Percentiles rank a stretch among this genome's conserved stretches.
phyloP scores from a whole-genome alignment of 2,888 invertebrate genomes.

The Nysson spinosus region DNA sequence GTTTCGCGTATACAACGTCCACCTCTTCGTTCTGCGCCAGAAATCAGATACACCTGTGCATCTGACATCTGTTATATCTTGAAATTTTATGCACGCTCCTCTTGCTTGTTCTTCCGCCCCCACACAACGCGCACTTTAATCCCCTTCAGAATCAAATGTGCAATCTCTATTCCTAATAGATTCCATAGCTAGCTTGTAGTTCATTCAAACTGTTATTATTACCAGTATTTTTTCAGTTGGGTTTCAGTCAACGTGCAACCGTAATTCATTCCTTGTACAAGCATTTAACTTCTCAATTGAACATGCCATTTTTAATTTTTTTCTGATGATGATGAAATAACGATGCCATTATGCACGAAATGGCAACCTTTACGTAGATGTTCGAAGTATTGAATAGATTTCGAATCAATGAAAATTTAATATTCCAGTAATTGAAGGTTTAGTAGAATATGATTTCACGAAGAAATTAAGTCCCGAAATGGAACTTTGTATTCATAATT shows the following conservation, averaged over 20 bases:
- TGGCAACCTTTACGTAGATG: too few relatives aligned
- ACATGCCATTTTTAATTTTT: too few relatives aligned
- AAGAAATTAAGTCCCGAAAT: too few relatives aligned
- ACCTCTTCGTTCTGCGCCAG: conserved; percentile 6
- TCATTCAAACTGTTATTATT: background rate
- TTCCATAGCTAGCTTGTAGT: background rate
- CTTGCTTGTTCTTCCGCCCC: conserved; percentile 21
- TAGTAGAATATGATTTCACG: too few relatives aligned
- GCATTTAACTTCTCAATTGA: too few relatives aligned
- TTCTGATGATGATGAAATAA: too few relatives aligned
- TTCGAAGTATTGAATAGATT: too few relatives aligned
- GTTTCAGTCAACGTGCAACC: background rate
- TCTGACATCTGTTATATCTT: conserved; percentile 19
- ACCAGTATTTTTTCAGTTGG: background rate
- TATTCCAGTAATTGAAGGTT: too few relatives aligned
- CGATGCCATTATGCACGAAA: too few relatives aligned
- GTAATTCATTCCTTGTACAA: background rate
- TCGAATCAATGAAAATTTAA: too few relatives aligned
- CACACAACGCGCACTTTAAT: background rate
- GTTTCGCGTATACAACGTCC: conserved; percentile 15
- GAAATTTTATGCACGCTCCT: conserved; percentile 17
- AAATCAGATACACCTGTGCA: conserved; percentile 38
- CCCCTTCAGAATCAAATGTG: conserved; percentile 5
- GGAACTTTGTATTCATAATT: too few relatives aligned
- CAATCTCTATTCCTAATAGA: conserved; percentile 2